A percentile compares a stretch with the other conserved stretches of the same genome.
Evolutionary conservation across 2,888 invertebrate genomes (phyloP).

Genomic region (Euzetes globulus): DNA sequence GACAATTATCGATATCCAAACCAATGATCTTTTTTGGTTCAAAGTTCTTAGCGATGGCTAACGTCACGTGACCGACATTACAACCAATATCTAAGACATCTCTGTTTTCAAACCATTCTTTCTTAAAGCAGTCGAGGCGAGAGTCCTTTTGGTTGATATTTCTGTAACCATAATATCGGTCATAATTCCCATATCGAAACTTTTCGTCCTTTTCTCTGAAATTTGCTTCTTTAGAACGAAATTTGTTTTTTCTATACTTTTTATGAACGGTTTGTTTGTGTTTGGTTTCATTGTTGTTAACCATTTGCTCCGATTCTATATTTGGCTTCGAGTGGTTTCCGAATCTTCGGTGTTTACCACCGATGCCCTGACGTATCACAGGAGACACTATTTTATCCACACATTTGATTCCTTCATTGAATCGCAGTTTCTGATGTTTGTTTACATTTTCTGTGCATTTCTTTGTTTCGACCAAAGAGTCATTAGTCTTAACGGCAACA

Average conservation of each 20-base stretch:
- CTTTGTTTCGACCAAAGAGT: background rate
- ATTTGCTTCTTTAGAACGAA: constrained; percentile 33
- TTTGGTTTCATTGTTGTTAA: background rate
- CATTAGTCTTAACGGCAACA: background rate
- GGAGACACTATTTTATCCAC: constrained; percentile 81
- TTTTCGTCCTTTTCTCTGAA: constrained; percentile 68
- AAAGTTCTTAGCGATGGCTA: constrained; percentile 77
- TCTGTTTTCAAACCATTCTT: constrained; percentile 75
- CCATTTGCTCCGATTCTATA: background rate
- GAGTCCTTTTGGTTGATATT: constrained; percentile 62
- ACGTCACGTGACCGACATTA: constrained; percentile 90
- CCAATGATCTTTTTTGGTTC: constrained; percentile 77
- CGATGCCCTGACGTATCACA: constrained; percentile 77
- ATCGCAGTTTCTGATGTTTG: background rate
- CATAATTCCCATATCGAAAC: constrained; percentile 94
- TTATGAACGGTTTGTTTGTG: background rate
- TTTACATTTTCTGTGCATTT: background rate
- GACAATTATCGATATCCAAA: constrained; percentile 83
- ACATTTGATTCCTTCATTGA: background rate
- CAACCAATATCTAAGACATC: constrained; percentile 95
- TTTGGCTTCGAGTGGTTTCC: constrained; percentile 38
- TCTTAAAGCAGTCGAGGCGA: constrained; percentile 71
- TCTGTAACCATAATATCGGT: constrained; percentile 91
- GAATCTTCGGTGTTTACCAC: constrained; percentile 38
- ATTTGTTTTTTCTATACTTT: constrained; percentile 19